These are phyloP conservation scores for Tiliacea aurago DNA, from an alignment of 2,888 invertebrate genomes.

Conservation along the genomic window DNA sequence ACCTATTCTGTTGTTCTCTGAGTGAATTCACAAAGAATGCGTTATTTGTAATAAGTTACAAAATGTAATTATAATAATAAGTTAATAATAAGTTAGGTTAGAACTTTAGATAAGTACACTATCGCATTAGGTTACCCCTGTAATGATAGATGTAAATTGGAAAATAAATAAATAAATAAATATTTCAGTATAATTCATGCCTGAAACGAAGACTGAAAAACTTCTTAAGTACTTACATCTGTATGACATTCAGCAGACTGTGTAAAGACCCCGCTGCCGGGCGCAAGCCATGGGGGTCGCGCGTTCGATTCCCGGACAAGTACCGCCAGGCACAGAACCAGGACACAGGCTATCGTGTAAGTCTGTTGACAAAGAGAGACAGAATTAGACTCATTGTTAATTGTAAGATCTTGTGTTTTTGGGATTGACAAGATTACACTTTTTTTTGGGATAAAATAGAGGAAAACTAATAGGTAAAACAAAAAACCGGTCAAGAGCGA, in stretches of 20 bases:
- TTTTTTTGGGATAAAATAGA: too few relatives aligned
- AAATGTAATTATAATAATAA: too few relatives aligned
- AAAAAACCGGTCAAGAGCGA: background rate
- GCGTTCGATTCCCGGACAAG: slow-evolving; percentile 76
- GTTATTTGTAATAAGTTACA: too few relatives aligned
- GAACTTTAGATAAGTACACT: too few relatives aligned
- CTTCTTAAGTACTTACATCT: slow-evolving; percentile 76
- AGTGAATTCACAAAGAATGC: too few relatives aligned
- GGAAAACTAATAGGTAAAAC: too few relatives aligned
- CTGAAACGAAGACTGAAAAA: background rate
- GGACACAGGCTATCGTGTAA: slow-evolving; percentile 64
- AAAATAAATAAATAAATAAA: too few relatives aligned
- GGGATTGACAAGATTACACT: background rate
- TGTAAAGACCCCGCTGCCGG: slow-evolving; percentile 79
- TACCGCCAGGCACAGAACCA: slow-evolving; percentile 69
- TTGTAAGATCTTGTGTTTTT: background rate
- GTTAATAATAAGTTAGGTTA: too few relatives aligned
- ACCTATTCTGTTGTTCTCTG: too few relatives aligned
- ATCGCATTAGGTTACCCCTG: too few relatives aligned
- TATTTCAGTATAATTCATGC: background rate
- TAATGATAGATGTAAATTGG: too few relatives aligned
- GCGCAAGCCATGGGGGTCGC: slow-evolving; percentile 81
- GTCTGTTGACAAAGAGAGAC: slow-evolving; percentile 67
- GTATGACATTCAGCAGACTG: slow-evolving; percentile 84
- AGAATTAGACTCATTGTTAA: background rate